A percentile compares a stretch with the other conserved stretches of the same genome.
phyloP scores from a whole-genome alignment of 2,113 vertebrate genomes.

The Rhagologus leucostigma region DNA sequence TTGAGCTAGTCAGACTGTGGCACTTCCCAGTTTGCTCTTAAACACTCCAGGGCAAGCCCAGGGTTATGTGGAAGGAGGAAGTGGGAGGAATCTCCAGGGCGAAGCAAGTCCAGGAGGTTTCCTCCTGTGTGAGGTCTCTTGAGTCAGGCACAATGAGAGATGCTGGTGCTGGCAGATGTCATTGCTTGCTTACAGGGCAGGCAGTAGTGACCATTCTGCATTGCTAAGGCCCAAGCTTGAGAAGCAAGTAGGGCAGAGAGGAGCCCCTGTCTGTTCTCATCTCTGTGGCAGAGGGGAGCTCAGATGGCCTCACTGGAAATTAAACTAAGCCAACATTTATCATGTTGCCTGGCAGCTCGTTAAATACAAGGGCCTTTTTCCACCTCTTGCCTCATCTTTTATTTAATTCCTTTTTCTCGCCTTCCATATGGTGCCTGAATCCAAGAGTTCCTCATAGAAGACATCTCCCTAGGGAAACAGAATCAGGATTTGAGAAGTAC shows the following conservation, averaged over 20 bases:
- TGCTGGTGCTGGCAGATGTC: neutral
- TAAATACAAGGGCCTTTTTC: neutral
- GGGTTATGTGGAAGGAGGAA: neutral
- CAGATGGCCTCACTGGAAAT: neutral
- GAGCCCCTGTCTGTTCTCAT: neutral
- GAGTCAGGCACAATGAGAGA: neutral
- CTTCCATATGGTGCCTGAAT: constrained; percentile 24
- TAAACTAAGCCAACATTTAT: neutral
- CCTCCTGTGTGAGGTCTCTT: neutral
- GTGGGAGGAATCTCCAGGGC: neutral
- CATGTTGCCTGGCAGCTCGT: neutral
- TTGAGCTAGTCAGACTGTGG: neutral
- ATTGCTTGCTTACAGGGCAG: neutral
- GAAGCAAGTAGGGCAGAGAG: neutral
- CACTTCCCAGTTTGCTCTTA: neutral
- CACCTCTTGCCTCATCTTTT: constrained; percentile 38
- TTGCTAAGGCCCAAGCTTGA: neutral
- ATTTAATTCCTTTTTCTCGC: constrained; percentile 4
- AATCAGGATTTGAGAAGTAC: neutral
- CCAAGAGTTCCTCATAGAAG: neutral
- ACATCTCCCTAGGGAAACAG: neutral
- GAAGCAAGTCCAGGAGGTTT: neutral
- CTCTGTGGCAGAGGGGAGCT: neutral
- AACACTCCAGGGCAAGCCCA: neutral
- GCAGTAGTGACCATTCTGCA: neutral